Conservation (phyloP, 2,888 invertebrate genomes). For the Pasiphila rectangulata region DNA sequence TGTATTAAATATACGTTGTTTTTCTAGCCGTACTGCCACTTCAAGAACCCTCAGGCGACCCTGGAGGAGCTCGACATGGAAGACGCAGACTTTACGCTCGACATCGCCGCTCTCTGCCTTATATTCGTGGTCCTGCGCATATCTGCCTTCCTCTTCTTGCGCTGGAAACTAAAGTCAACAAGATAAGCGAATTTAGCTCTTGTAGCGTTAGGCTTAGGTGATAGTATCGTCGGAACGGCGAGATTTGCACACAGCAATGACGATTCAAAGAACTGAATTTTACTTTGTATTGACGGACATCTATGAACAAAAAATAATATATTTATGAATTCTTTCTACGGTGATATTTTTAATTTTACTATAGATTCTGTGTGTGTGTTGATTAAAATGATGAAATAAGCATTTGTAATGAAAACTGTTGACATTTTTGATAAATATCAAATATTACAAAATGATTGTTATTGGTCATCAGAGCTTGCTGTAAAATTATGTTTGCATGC, state of each 20-base stretch:
- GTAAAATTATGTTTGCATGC: no score
- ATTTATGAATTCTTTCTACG: no score
- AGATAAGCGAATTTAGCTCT: constrained; percentile 76
- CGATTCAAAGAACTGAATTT: background rate
- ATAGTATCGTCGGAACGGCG: constrained; percentile 14
- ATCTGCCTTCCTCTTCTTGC: constrained; percentile 91
- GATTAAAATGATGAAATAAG: no score
- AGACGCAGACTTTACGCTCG: constrained; percentile 88
- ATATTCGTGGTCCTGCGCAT: constrained; percentile 90
- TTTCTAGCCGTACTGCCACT: constrained; percentile 89
- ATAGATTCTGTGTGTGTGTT: no score
- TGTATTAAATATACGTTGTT: background rate
- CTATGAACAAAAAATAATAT: background rate
- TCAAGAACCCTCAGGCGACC: constrained; percentile 90
- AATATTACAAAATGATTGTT: no score
- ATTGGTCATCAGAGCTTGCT: no score
- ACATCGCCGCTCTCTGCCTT: constrained; percentile 88
- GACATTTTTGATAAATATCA: no score
- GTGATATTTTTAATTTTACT: no score
- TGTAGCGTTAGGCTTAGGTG: constrained; percentile 14
- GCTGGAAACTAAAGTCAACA: constrained; percentile 91
- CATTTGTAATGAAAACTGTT: no score
- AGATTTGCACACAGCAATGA: constrained; percentile 1
- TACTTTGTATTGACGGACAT: background rate
- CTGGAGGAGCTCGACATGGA: constrained; percentile 93